Evolutionary conservation across 1,140 invertebrate species (phyloP).

Genomic region (Drosophila novamexicana): DNA sequence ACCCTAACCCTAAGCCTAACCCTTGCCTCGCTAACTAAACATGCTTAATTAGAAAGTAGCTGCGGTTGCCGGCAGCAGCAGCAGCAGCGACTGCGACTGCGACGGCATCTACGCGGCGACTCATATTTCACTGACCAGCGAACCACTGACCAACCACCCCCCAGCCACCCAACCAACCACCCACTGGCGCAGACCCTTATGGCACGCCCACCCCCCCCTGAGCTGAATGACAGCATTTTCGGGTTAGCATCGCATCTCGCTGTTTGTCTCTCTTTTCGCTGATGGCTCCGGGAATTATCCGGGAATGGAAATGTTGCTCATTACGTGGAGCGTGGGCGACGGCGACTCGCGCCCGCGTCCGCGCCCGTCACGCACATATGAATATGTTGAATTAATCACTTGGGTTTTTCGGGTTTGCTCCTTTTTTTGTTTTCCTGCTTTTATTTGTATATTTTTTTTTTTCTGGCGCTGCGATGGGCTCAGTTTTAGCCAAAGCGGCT

Average conservation of each 20-base stretch:
- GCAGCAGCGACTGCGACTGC: background rate
- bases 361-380: constrained; percentile 59
- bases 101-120: constrained; percentile 22
- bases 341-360: background rate
- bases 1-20: background rate
- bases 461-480: background rate
- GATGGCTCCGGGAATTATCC: background rate
- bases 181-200: background rate
- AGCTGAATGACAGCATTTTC: constrained; percentile 29
- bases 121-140: constrained; percentile 74
- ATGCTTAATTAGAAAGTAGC: constrained; percentile 81
- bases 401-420: constrained; percentile 57
- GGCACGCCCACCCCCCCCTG: background rate
- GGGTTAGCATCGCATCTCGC: constrained; percentile 12
- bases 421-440: constrained; percentile 8
- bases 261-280: constrained; percentile 21
- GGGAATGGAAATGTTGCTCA: constrained; percentile 4
- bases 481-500: constrained; percentile 12
- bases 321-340: constrained; percentile 26
- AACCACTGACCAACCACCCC: constrained; percentile 7
- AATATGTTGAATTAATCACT: constrained; percentile 81
- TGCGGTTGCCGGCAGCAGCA: constrained; percentile 44
- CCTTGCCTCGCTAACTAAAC: constrained; percentile 62
- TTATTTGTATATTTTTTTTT: too few species aligned
- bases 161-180: background rate